A percentile compares a stretch with the other conserved stretches of the same genome.
phyloP scores from a whole-genome alignment of 2,888 invertebrate genomes.

The Synergus japonicus region DNA sequence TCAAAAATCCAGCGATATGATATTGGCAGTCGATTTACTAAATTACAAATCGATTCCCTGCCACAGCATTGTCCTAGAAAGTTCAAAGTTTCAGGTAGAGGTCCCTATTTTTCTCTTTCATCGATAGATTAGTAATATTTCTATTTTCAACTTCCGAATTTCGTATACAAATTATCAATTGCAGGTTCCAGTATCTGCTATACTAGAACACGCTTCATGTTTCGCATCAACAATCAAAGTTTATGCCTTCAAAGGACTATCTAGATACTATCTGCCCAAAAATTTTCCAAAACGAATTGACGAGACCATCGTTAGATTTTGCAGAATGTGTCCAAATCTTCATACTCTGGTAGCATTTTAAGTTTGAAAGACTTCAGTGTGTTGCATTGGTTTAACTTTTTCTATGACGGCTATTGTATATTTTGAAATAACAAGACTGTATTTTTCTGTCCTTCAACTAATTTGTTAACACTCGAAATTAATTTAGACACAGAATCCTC shows the following conservation, averaged over 20 bases:
- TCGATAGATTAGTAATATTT: not conserved
- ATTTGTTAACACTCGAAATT: conserved; percentile 24
- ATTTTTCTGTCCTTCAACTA: conserved; percentile 3
- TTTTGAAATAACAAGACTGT: conserved; percentile 6
- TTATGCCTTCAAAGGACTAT: conserved; percentile 84
- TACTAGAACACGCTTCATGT: conserved; percentile 68
- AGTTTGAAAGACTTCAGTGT: conserved; percentile 37
- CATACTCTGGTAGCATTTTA: conserved; percentile 82
- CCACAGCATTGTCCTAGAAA: conserved; percentile 72
- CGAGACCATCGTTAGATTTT: conserved; percentile 82
- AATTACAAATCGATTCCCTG: conserved; percentile 71
- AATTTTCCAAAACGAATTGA: conserved; percentile 86
- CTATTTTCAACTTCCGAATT: not conserved
- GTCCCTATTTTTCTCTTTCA: not conserved
- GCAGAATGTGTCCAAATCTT: conserved; percentile 83
- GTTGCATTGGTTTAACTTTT: conserved; percentile 43
- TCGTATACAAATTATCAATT: conserved; percentile 37
- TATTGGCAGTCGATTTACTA: conserved; percentile 79
- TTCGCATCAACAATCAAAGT: conserved; percentile 80
- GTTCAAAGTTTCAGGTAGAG: conserved; percentile 69
- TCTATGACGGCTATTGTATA: conserved; percentile 24
- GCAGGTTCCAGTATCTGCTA: conserved; percentile 64
- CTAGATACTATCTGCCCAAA: conserved; percentile 83
- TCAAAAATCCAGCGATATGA: conserved; percentile 79
- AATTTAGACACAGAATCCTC: not conserved